phyloP scores from a whole-genome alignment of 2,888 invertebrate species.

The Sphaerophoria taeniata region DNA sequence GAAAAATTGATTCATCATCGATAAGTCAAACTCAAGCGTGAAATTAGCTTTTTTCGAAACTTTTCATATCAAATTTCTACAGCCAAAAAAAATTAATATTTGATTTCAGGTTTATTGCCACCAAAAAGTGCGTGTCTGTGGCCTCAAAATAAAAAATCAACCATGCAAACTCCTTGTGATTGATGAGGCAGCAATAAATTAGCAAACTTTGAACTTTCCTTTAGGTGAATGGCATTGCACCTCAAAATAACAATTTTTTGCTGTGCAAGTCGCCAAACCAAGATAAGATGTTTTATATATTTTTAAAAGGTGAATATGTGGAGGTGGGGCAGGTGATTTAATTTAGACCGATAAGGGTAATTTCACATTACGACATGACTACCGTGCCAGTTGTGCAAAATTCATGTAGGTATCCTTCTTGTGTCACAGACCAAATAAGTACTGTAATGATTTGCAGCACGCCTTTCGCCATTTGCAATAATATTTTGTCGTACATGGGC shows the following conservation, averaged over 20 bases:
- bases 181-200: slow-evolving; percentile 19
- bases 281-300: slow-evolving; percentile 18
- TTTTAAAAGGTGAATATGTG: not conserved
- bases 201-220: slow-evolving; percentile 4
- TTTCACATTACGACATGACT: slow-evolving; percentile 8
- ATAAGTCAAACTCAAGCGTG: not conserved
- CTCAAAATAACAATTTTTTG: slow-evolving; percentile 1
- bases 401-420: not conserved
- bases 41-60: not conserved
- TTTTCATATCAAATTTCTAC: not conserved
- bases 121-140: not conserved
- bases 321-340: not conserved
- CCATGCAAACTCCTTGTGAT: slow-evolving; percentile 2
- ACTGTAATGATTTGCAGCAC: slow-evolving; percentile 49
- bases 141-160: not conserved
- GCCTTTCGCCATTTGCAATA: slow-evolving; percentile 26
- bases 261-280: slow-evolving; percentile 14
- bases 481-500: slow-evolving; percentile 30
- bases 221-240: slow-evolving; percentile 12
- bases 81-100: slow-evolving; percentile 2
- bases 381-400: not conserved
- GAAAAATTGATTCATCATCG: slow-evolving; percentile 10
- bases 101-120: not conserved
- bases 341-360: slow-evolving; percentile 34
- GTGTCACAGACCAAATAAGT: slow-evolving; percentile 22